These are phyloP conservation scores for Lates japonicus DNA, from an alignment of 2,797 vertebrate genomes.

Conservation along the genomic window DNA sequence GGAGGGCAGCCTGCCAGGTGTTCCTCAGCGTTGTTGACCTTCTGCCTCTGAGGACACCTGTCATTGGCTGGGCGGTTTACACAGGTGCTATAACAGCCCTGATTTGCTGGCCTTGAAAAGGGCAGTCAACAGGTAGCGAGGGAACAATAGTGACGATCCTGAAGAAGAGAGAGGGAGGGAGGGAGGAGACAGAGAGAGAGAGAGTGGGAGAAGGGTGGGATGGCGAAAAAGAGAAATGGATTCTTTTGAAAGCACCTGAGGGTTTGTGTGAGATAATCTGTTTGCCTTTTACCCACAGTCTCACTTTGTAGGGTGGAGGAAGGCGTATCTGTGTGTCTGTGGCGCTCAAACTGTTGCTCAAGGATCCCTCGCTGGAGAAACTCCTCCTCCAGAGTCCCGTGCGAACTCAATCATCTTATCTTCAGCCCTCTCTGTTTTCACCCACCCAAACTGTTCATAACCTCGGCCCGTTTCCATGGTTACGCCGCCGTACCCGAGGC, in stretches of 20 bases:
- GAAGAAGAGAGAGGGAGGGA: constrained; percentile 35
- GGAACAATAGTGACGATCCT: constrained; percentile 71
- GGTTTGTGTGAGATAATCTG: constrained; percentile 81
- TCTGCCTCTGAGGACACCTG: constrained; percentile 81
- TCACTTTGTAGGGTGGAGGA: constrained; percentile 61
- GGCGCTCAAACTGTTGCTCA: constrained; percentile 50
- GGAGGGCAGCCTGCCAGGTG: constrained; percentile 73
- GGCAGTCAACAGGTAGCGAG: constrained; percentile 79
- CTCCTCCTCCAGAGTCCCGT: constrained; percentile 22
- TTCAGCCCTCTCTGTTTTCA: constrained; percentile 49
- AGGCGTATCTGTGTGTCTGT: constrained; percentile 44
- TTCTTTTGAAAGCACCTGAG: constrained; percentile 76
- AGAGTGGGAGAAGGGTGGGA: constrained; percentile 52
- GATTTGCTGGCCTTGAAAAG: constrained; percentile 74
- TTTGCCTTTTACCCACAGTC: constrained; percentile 70
- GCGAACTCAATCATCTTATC: constrained; percentile 48
- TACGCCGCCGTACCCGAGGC: constrained; percentile 19
- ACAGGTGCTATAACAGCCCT: constrained; percentile 76
- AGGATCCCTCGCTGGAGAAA: constrained; percentile 36
- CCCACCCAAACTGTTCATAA: constrained; percentile 36
- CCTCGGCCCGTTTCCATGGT: constrained; percentile 63
- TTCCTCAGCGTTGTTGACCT: constrained; percentile 75
- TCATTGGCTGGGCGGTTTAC: constrained; percentile 78
- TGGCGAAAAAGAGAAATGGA: constrained; percentile 55
- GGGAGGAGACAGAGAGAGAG: constrained; percentile 1